phyloP scores from a whole-genome alignment of 2,113 vertebrate genomes.

The Anguilla japonica region DNA sequence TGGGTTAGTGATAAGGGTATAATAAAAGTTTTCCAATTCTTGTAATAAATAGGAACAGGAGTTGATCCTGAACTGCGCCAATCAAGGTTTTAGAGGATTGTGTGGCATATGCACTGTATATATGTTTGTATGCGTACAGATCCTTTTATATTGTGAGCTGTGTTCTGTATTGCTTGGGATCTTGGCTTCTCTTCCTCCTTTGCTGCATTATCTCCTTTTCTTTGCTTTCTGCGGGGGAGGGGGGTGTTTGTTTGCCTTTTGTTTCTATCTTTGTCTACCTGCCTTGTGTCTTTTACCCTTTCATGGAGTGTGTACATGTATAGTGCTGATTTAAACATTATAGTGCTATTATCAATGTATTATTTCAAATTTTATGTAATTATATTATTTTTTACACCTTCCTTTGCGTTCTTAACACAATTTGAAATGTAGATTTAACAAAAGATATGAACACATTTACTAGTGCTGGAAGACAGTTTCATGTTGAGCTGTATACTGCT shows the following conservation, averaged over 20 bases:
- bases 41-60: constrained; percentile 4
- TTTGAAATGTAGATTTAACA: constrained; percentile 1
- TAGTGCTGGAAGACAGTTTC: constrained; percentile 11
- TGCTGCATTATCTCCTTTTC: not conserved
- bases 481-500: constrained; percentile 18
- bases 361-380: not conserved
- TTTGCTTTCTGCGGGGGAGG: not conserved
- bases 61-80: not conserved
- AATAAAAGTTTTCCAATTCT: constrained; percentile 7
- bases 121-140: not conserved
- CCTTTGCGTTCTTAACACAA: not conserved
- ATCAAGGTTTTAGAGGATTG: not conserved
- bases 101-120: constrained; percentile 9
- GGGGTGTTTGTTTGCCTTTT: not conserved
- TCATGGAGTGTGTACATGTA: not conserved
- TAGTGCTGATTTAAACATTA: constrained; percentile 11
- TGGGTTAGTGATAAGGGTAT: not conserved
- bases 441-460: constrained; percentile 4
- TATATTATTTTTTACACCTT: not conserved
- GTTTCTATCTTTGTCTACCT: constrained; percentile 6
- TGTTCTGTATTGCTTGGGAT: not conserved
- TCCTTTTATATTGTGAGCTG: not conserved
- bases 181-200: not conserved
- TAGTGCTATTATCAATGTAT: not conserved
- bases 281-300: not conserved